Base-by-base conservation (phyloP, 2,797 vertebrate genomes). In the Pangasius mekongensis region DNA sequence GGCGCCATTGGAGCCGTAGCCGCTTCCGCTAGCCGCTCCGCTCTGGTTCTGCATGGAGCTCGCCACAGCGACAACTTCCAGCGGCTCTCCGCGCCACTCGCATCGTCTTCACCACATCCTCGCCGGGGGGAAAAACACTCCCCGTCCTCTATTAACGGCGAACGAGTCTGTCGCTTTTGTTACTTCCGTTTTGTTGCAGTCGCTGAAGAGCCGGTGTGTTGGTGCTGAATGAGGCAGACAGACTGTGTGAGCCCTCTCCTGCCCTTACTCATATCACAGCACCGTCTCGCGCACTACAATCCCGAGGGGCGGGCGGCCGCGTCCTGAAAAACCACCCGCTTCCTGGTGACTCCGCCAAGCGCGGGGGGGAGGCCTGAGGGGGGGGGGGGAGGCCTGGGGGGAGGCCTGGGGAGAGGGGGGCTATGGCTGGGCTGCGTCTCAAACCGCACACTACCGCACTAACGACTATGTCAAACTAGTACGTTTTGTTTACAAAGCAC, bases 11-110 rank as follows among this genome's bases (percentile, higher is more conserved):
- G 96, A 96, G 92, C 91, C 92, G 92, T 93, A 87, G 87, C 92
- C 92, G 87, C 90, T 92, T 93, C 95, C 92, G 93, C 93, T 94
- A 93, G 92, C 94, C 94, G 94, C 94, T 93, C 93, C 95, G 93
- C 96, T 97, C 94, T 95, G 94, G 95, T 96, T 96, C 95, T 94
- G 95, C 96, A 96, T 96, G 95, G 95, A 94, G 94, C 95, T 95
- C 74, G 73, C 20, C 93, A 93, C 95, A 94, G 93, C 90, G 92
- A 93, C 94, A 92, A 94, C 90, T 94, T 94, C 94, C 93, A 93
- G 83, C 94, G 95, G 94, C 94, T 87, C 91, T 90, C 87, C 86
- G 91, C 92, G 91, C 87, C 86, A 58, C 85, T 80, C 85, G 85
- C 90, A 92, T 92, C 85, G 88, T 87, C 49, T 83, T 90, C 87